Evolutionary conservation across 2,888 invertebrate genomes (phyloP), one percentile per base, ranked within the genome.

Genomic region (Elmis aenea): DNA sequence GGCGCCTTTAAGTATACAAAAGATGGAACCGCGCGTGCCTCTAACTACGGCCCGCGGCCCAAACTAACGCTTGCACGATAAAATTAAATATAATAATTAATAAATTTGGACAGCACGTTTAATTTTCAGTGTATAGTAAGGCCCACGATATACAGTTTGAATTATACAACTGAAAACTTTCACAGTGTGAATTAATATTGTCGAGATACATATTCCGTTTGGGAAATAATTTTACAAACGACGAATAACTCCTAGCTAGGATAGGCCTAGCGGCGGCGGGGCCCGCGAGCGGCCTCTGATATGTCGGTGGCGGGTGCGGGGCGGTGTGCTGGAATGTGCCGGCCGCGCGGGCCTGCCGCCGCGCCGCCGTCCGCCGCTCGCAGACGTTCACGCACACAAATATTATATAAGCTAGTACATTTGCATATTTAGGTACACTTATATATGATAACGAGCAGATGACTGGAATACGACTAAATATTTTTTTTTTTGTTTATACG

Each of bases 101-200:
- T 54, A 62, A 58, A 60, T 66, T 68, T 70, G 68, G 70, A 70
- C 70, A 70, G 68, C 66, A 69, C 67, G 59, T 60, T 64, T 60
- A 64, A 67, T 65, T 67, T 68, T 67, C 67, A 68, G 68, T 69
- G 64, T 69, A 67, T 67, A 69, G 68, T 70, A 70, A 70, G 70
- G 70, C 70, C 70, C 70, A 71, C 68, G 66, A 68, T 67, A 67
- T 65, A 67, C 64, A 63, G 58, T 66, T 66, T 67, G 66, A 66
- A 66, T 62, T 61, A 66, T 67, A 67, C 64, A 68, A 68, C 66
- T 66, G 66, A 68, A 68, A 67, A 62, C 57, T 37, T 62, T 67
- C 65, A 67, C 62, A 64, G 62, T 64, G 63, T 66, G 62, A 64
- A 64, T 67, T 58, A 66, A 68, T 69, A 69, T 69, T 69, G 68